These are phyloP conservation scores for Pristionchus arcanus DNA, from an alignment of 2,888 invertebrate species.

Conservation along the genomic window DNA sequence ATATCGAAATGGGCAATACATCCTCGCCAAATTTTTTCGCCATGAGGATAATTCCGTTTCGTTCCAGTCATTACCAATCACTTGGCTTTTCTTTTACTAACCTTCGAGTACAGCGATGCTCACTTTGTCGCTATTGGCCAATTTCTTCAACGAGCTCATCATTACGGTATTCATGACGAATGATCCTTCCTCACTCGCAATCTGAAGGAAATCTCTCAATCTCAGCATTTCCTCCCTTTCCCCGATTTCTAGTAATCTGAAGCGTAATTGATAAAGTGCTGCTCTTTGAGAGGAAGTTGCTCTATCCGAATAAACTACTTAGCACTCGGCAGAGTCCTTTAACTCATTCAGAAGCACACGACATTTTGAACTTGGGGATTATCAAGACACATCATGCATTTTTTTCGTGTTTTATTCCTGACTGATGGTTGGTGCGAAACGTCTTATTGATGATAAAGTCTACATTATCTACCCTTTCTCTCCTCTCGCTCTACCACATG, in stretches of 20 bases:
- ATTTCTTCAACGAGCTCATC: background rate
- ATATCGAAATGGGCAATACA: no score
- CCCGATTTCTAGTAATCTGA: conserved; percentile 19
- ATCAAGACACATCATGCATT: no score
- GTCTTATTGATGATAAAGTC: no score
- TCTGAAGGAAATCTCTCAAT: conserved; percentile 45
- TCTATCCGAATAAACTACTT: background rate
- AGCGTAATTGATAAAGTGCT: background rate
- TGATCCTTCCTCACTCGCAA: conserved; percentile 43
- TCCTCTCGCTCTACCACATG: no score
- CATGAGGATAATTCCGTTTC: no score
- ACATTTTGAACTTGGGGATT: background rate
- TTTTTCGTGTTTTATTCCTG: no score
- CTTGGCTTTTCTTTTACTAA: background rate
- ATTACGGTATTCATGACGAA: conserved; percentile 50
- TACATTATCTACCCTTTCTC: no score
- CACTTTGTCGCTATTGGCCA: conserved; percentile 8
- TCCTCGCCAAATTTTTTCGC: no score
- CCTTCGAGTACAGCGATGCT: conserved; percentile 50
- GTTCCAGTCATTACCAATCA: no score
- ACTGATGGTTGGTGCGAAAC: no score
- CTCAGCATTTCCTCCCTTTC: background rate
- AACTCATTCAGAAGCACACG: background rate
- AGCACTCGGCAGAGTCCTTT: background rate
- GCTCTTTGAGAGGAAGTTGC: background rate